These are phyloP conservation scores for Diarsia mendica DNA, from an alignment of 2,888 invertebrate species.

Conservation along the genomic window DNA sequence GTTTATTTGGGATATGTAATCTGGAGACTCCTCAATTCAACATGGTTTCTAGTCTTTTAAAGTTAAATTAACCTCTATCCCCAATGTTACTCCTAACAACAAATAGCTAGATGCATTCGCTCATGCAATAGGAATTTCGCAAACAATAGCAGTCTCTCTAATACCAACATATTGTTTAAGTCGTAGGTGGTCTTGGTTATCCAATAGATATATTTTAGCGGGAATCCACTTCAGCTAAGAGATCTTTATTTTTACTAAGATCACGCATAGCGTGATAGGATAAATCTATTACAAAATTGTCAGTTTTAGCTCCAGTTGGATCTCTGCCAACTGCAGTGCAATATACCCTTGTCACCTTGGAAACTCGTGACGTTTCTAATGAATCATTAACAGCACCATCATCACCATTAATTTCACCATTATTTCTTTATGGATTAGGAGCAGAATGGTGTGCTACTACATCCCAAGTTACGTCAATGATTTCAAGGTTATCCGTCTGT, in stretches of 20 bases:
- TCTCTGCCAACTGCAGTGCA: constrained; percentile 49
- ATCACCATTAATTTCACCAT: constrained; percentile 8
- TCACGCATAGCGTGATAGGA: constrained; percentile 17
- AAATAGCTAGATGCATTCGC: background rate
- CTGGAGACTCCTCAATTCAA: constrained; percentile 5
- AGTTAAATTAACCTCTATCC: background rate
- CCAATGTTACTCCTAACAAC: background rate
- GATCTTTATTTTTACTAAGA: constrained; percentile 12
- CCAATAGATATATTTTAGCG: background rate
- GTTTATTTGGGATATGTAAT: constrained; percentile 36
- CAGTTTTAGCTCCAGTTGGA: constrained; percentile 48
- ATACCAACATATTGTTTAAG: background rate
- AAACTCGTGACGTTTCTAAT: constrained; percentile 3
- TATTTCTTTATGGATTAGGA: constrained; percentile 7
- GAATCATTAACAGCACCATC: constrained; percentile 28
- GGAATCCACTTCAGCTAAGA: background rate
- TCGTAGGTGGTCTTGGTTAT: background rate
- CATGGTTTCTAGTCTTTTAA: background rate
- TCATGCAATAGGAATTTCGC: constrained; percentile 19
- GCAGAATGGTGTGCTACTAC: constrained; percentile 4
- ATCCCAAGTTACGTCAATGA: constrained; percentile 11
- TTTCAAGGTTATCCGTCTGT: constrained; percentile 11
- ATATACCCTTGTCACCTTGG: constrained; percentile 53
- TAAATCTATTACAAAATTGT: constrained; percentile 49
- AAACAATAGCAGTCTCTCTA: background rate